A percentile compares a stretch with the other conserved stretches of the same genome.
Evolutionary conservation across 2,113 vertebrate genomes (phyloP).

Genomic region (Chauna torquata): DNA sequence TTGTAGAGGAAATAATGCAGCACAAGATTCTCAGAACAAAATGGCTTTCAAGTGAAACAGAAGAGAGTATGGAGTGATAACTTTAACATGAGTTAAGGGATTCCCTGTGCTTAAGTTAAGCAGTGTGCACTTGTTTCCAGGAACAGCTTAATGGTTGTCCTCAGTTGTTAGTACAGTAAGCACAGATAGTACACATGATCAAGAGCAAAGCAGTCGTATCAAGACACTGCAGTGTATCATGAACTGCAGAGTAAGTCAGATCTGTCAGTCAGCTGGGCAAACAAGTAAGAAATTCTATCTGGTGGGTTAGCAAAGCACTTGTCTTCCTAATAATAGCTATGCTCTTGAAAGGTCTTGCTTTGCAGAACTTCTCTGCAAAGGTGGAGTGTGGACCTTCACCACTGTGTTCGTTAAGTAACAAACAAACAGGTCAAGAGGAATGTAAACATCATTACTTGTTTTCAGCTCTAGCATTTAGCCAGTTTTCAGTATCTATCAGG

Average conservation of each 20-base stretch:
- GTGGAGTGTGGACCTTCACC: neutral
- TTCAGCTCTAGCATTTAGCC: neutral
- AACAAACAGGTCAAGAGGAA: neutral
- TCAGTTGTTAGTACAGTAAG: neutral
- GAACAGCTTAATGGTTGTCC: neutral
- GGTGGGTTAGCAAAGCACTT: neutral
- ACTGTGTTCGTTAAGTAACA: neutral
- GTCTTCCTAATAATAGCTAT: slow-evolving; percentile 43
- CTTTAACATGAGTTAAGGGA: slow-evolving; percentile 3
- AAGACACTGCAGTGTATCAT: neutral
- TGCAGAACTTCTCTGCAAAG: neutral
- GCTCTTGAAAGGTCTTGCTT: neutral
- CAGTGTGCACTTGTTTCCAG: neutral
- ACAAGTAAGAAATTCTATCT: slow-evolving; percentile 23
- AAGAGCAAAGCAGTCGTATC: neutral
- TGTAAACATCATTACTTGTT: neutral
- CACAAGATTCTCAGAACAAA: slow-evolving; percentile 1
- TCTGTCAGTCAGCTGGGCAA: neutral
- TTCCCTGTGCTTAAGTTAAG: slow-evolving; percentile 37
- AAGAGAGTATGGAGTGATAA: neutral
- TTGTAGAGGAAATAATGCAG: neutral
- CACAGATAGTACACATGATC: neutral
- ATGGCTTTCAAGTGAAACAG: neutral
- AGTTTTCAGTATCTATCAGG: neutral
- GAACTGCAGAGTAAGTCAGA: neutral